Evolutionary conservation across 2,888 invertebrate species (phyloP), one percentile per base, ranked within the genome.

Genomic region (Pristionchus exspectatus): DNA sequence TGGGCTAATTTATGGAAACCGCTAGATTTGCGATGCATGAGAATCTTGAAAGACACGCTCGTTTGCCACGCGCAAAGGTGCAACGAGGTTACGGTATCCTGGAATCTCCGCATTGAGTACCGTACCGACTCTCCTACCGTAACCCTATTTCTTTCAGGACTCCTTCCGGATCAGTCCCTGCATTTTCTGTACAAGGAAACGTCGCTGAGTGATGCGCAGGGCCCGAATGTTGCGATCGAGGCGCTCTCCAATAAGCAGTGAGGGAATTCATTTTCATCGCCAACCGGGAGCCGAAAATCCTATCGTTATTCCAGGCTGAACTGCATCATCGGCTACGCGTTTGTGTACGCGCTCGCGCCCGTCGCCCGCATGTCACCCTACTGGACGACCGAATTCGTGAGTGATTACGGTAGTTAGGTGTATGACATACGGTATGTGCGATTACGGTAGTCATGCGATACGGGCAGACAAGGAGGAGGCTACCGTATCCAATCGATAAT

Each of bases 171-270:
- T 21, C 91, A 91, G 87, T 94, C 94, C 14, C 69, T 94, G 27
- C 66, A 74, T 21, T 88, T 92, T n/a, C 91, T 91, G 56, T 94
- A 92, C 90, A 91, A 91, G 66, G 93, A 94, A 90, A 90, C 94
- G 30, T 88, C 92, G 81, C 90, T 94, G 21, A 93, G 93, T 5
- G 95, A 95, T 90, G 94, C 95, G 0, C 92, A 92, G 69, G 95
- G 95, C 2, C 95, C 95, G 18, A 95, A 95, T 87, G 93, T 95
- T 1, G 94, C 94, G 33, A 94, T 94, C 44, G 92, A 94, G 30
- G 92, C 92, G 63, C 91, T 93, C 44, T 91, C 92, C 24, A 88
- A 93, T 38, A 93, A 93, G 84, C 33, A 88, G 66, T 88, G 30
- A 21, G 88, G 2, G 18, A 44, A 7, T 72, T 30, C 24, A 44